Base-by-base conservation (phyloP, 2,888 invertebrate species). In the Vandiemenella viatica region DNA sequence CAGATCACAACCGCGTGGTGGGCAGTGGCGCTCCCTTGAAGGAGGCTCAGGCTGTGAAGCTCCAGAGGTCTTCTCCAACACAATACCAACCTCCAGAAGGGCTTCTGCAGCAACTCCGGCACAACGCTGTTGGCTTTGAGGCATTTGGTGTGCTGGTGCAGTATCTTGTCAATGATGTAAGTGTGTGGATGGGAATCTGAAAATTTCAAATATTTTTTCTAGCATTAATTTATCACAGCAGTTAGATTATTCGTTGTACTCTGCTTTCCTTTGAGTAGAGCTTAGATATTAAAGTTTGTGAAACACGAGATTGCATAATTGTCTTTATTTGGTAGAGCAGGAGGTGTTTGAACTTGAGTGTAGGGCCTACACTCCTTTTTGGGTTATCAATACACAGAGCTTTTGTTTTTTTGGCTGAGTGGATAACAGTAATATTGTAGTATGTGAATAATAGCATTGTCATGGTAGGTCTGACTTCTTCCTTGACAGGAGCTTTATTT, bases 21-120 rank as follows among this genome's bases (percentile, higher is more conserved):
- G n/a, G 17, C 44, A 20, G 3, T 16, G 21, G 21, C 23, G 23
- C 37, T 4, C 48, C 45, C 42, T 44, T 42, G 21, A 51, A 56
- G 41, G 55, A 60, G 53, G 58, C 53, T 59, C 62, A 50, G 59
- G 71, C 43, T 65, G 73, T 18, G 69, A 72, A 53, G 73, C n/a
- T n/a, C n/a, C n/a, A n/a, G n/a, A n/a, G n/a, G n/a, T n/a, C n/a
- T n/a, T n/a, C n/a, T 73, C 55, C 70, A 72, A 45, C 51, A 7
- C 48, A 37, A 22, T 46, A 41, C 2, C 68, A 59, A 22, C 62
- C 64, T 50, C 43, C n/a, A 18, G 49, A 52, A 21, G 18, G 18
- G 3, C 46, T 49, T 17, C 49, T 49, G 22, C 53, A 43, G n/a
- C 38, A 40, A 21, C 41, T 52, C 43, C 62, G 62, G 50, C 60